phyloP scores from a whole-genome alignment of 2,888 invertebrate genomes.

The Crocallis elinguaria region DNA sequence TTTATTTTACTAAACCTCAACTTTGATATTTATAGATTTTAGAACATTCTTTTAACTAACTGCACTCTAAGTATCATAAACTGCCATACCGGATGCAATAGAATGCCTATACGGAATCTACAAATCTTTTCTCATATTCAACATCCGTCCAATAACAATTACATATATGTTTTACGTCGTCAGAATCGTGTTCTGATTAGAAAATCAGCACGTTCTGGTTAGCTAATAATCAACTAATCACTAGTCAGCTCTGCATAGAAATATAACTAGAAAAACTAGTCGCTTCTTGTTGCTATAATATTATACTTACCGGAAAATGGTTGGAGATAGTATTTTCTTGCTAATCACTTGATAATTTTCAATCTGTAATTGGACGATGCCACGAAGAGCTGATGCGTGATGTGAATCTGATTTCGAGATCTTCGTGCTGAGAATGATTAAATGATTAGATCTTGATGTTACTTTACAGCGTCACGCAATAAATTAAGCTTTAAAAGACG shows the following conservation, averaged over 20 bases:
- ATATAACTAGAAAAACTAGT: slow-evolving; percentile 31
- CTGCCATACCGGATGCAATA: slow-evolving; percentile 2
- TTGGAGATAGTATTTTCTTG: slow-evolving; percentile 56
- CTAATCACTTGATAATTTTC: slow-evolving; percentile 54
- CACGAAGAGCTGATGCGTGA: slow-evolving; percentile 33
- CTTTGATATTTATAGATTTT: no score
- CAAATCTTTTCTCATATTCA: slow-evolving; percentile 16
- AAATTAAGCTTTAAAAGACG: neutral
- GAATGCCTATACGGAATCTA: slow-evolving; percentile 15
- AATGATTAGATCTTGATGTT: slow-evolving; percentile 6
- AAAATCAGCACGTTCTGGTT: slow-evolving; percentile 9
- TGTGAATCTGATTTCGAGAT: slow-evolving; percentile 32
- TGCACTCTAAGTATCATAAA: neutral
- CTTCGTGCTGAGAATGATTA: slow-evolving; percentile 20
- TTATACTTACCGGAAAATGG: slow-evolving; percentile 66
- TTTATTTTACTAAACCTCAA: no score
- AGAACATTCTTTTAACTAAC: no score
- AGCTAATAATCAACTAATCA: slow-evolving; percentile 30
- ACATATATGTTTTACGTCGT: slow-evolving; percentile 14
- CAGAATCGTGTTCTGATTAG: slow-evolving; percentile 17
- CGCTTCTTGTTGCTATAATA: slow-evolving; percentile 40
- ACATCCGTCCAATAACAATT: slow-evolving; percentile 9
- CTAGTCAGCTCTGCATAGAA: slow-evolving; percentile 37
- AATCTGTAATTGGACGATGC: slow-evolving; percentile 37
- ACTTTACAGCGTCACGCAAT: neutral